A percentile compares a stretch with the other conserved stretches of the same genome.
phyloP scores from a whole-genome alignment of 2,888 invertebrate species.

The Caenorhabditis doughertyi region DNA sequence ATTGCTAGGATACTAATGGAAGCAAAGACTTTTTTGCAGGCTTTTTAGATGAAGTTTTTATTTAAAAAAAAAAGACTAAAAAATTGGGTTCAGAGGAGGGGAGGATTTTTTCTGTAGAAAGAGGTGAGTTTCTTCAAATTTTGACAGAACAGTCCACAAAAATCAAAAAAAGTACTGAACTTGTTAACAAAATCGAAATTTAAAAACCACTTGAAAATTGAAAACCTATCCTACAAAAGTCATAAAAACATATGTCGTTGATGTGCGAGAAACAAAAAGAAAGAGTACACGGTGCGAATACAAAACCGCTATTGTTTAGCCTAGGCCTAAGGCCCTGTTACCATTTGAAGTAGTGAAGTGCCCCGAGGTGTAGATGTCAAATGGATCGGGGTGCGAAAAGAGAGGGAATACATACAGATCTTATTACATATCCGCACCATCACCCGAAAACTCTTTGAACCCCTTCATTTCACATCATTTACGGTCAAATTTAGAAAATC shows the following conservation, averaged over 20 bases:
- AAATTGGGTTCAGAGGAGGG: no score
- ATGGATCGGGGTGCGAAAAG: neutral
- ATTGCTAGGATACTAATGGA: slow-evolving; percentile 5
- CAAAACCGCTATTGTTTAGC: slow-evolving; percentile 40
- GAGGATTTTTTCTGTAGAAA: no score
- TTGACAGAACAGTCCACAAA: no score
- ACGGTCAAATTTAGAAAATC: slow-evolving; percentile 35
- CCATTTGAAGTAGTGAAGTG: slow-evolving; percentile 37
- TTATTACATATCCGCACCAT: slow-evolving; percentile 29
- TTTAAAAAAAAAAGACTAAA: no score
- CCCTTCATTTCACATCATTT: slow-evolving; percentile 35
- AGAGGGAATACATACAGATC: slow-evolving; percentile 19
- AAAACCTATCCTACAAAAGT: neutral
- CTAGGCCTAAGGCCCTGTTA: slow-evolving; percentile 18
- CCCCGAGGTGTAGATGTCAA: slow-evolving; percentile 24
- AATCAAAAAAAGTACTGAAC: no score
- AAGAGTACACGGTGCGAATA: slow-evolving; percentile 38
- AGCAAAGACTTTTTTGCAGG: neutral
- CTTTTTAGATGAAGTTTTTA: no score
- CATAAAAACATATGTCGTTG: neutral
- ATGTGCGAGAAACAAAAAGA: slow-evolving; percentile 34
- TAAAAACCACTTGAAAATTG: no score
- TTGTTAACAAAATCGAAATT: no score
- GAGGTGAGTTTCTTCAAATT: no score
- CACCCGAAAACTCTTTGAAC: slow-evolving; percentile 24